A percentile compares a stretch with the other conserved stretches of the same genome.
phyloP scores from a whole-genome alignment of 2,113 vertebrate species.

The Poicephalus gulielmi region DNA sequence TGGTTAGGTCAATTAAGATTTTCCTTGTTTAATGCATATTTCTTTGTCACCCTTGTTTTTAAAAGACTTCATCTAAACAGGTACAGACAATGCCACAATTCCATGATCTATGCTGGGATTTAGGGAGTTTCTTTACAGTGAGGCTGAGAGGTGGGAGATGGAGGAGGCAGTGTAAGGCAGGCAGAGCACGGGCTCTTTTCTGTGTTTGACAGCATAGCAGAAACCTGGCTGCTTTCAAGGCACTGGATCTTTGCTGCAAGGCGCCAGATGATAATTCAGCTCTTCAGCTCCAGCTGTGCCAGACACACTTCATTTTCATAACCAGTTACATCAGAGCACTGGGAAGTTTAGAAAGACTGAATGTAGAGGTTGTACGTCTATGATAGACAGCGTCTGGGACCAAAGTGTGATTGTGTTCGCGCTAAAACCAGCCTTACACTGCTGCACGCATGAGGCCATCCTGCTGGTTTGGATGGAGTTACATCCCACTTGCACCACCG shows the following conservation, averaged over 20 bases:
- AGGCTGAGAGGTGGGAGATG: not conserved
- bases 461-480: not conserved
- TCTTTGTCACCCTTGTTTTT: not conserved
- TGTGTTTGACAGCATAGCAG: not conserved
- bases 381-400: not conserved
- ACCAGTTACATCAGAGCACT: not conserved
- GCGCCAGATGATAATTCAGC: not conserved
- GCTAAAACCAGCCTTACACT: not conserved
- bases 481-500: not conserved
- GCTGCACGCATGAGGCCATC: accelerated
- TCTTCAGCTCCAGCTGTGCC: not conserved
- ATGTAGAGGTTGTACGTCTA: not conserved
- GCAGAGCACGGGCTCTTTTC: not conserved
- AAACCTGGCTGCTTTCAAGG: not conserved
- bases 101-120: not conserved
- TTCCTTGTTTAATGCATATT: accelerated
- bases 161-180: not conserved
- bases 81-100: not conserved
- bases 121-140: not conserved
- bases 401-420: not conserved
- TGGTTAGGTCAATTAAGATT: not conserved
- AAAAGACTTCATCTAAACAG: not conserved
- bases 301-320: not conserved
- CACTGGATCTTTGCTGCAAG: not conserved
- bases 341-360: not conserved